Evolutionary conservation across 1,140 invertebrate species (phyloP).

Genomic region (Stenopsyche tienmushanensis): DNA sequence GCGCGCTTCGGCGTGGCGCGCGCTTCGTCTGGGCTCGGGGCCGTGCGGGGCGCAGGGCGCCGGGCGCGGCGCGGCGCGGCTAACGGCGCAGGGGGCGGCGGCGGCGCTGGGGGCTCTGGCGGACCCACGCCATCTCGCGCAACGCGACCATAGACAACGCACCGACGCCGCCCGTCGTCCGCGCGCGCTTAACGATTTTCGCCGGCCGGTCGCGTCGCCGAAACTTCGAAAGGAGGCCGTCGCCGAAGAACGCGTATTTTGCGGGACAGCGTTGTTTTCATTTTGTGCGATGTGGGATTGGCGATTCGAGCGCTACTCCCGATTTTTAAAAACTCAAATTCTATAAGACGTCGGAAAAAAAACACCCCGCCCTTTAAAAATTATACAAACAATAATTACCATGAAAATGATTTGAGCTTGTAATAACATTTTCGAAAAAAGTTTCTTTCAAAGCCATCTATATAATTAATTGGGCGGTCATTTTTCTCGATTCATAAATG

Average conservation of each 20-base stretch:
- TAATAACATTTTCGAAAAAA: no score
- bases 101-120: slow-evolving; percentile 38
- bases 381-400: no score
- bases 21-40: background rate
- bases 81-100: slow-evolving; percentile 5
- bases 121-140: slow-evolving; percentile 34
- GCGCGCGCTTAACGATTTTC: background rate
- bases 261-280: no score
- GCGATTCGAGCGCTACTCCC: background rate
- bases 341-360: background rate
- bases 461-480: no score
- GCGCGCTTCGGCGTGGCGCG: background rate
- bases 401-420: no score
- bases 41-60: slow-evolving; percentile 4
- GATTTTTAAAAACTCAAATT: background rate
- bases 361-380: no score
- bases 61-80: slow-evolving; percentile 18
- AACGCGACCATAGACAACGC: slow-evolving; percentile 31
- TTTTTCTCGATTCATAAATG: no score
- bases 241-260: no score
- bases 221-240: no score
- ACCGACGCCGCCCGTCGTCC: slow-evolving; percentile 33
- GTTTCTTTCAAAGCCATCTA: no score
- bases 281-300: no score
- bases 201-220: no score